Conservation (phyloP, 37 sponge, comb jelly and placozoan genomes). For the Aphrocallistes beatrix region DNA sequence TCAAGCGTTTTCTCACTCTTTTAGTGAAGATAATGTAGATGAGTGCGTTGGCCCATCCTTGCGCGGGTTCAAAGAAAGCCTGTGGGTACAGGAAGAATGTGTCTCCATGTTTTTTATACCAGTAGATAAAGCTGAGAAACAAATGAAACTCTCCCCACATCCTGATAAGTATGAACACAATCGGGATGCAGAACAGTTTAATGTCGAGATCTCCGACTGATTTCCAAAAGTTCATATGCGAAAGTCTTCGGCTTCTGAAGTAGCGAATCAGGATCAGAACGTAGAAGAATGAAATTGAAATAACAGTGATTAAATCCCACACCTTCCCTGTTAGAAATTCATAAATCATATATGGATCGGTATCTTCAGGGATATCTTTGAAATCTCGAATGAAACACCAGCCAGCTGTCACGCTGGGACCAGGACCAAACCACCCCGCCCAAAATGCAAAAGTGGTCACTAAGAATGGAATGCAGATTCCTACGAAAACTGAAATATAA, state of each 20-base stretch:
- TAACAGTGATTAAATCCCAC: neutral
- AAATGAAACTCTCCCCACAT: neutral
- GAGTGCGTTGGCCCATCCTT: neutral
- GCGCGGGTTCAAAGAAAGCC: neutral
- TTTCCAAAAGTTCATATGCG: neutral
- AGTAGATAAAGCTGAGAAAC: neutral
- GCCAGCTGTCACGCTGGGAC: neutral
- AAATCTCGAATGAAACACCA: constrained; percentile 14
- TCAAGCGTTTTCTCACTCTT: neutral
- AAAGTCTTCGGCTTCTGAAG: neutral
- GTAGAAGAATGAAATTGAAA: neutral
- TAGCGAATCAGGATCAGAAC: neutral
- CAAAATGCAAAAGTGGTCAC: neutral
- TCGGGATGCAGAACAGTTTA: neutral
- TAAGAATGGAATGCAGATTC: neutral
- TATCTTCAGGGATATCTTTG: too few species aligned
- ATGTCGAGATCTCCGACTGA: neutral
- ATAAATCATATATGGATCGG: too few species aligned
- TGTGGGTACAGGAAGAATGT: neutral
- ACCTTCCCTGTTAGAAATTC: neutral
- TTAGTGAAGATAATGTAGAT: neutral
- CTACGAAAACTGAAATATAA: neutral
- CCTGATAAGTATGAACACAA: neutral
- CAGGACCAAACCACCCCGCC: neutral
- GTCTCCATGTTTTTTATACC: neutral